Evolutionary conservation across 2,797 vertebrate genomes (phyloP).

Genomic region (Valencia hispanica): DNA sequence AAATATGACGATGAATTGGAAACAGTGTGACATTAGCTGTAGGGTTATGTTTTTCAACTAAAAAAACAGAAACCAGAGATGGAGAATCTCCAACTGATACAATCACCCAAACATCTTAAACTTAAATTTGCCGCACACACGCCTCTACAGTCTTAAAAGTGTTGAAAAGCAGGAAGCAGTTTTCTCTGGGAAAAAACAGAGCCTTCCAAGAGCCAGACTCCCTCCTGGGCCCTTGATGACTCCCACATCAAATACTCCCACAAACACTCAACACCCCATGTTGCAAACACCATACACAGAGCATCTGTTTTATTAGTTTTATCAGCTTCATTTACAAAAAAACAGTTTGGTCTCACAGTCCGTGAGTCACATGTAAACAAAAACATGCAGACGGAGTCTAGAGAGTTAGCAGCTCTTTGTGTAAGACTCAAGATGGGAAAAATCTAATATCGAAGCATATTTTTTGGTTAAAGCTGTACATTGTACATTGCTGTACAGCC

Average conservation of each 20-base stretch:
- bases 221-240: constrained; percentile 69
- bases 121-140: constrained; percentile 25
- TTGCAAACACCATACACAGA: constrained; percentile 45
- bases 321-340: constrained; percentile 57
- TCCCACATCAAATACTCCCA: constrained; percentile 76
- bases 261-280: constrained; percentile 63
- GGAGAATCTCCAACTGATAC: constrained; percentile 23
- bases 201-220: constrained; percentile 63
- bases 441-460: constrained; percentile 41
- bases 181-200: constrained; percentile 70
- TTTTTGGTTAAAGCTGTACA: constrained; percentile 21
- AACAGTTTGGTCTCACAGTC: constrained; percentile 52
- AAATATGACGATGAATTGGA: neutral
- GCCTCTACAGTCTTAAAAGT: constrained; percentile 57
- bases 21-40: neutral
- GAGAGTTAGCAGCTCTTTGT: constrained; percentile 44
- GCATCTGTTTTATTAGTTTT: constrained; percentile 62
- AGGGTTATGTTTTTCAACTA: neutral
- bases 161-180: constrained; percentile 66
- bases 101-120: constrained; percentile 22
- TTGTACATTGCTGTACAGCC: constrained; percentile 39
- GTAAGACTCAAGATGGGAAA: constrained; percentile 43
- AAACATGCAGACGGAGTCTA: constrained; percentile 47
- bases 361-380: constrained; percentile 70
- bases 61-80: constrained; percentile 12